Conservation (phyloP, 2,888 invertebrate species). For the Cremastinae sp. region DNA sequence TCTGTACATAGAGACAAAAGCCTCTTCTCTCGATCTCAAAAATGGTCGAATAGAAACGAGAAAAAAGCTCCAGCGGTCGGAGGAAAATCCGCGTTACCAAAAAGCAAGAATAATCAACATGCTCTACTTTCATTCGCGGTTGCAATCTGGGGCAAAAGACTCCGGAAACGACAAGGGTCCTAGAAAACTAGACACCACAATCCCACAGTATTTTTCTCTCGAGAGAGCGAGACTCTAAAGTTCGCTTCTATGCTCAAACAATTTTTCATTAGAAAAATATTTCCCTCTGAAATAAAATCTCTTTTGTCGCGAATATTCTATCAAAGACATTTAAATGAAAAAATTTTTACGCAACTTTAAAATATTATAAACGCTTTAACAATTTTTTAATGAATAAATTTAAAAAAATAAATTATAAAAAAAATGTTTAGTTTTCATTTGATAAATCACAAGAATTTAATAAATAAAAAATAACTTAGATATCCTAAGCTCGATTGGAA, state of each 20-base stretch:
- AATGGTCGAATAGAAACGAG: constrained; percentile 11
- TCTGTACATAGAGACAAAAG: neutral
- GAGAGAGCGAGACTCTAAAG: neutral
- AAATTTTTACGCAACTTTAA: too few species aligned
- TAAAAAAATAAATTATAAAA: too few species aligned
- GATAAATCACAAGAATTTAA: too few species aligned
- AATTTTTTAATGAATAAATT: too few species aligned
- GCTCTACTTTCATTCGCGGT: constrained; percentile 45
- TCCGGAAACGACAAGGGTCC: constrained; percentile 23
- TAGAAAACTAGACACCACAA: neutral
- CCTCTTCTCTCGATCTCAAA: constrained; percentile 33
- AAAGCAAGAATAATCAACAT: constrained; percentile 49
- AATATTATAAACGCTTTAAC: too few species aligned
- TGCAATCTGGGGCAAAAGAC: constrained; percentile 29
- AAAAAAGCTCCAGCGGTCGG: neutral
- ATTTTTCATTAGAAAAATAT: too few species aligned
- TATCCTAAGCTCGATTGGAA: constrained; percentile 6
- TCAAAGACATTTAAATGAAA: too few species aligned
- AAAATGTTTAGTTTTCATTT: too few species aligned
- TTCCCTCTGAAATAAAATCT: too few species aligned
- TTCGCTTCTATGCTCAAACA: neutral
- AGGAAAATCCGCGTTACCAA: constrained; percentile 22
- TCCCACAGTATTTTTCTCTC: neutral
- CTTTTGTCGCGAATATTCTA: too few species aligned
- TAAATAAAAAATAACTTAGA: too few species aligned